A percentile compares a stretch with the other conserved stretches of the same genome.
Conservation (phyloP, 2,797 vertebrate genomes). For the Natrix natrix region DNA sequence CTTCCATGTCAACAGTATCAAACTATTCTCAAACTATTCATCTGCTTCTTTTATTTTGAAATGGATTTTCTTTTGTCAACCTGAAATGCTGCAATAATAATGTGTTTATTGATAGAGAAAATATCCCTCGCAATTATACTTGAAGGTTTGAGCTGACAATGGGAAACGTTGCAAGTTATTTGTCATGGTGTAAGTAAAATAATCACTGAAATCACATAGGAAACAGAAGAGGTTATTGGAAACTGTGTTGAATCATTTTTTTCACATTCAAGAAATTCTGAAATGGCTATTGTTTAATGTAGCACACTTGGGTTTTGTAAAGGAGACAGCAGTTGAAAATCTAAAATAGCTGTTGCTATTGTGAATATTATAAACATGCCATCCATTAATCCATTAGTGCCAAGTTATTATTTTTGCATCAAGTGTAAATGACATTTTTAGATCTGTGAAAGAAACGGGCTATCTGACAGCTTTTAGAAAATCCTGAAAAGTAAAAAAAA, state of each 20-base stretch:
- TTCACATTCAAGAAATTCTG: slow-evolving; percentile 17
- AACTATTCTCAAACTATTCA: not conserved
- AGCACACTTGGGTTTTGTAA: not conserved
- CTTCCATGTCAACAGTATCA: not conserved
- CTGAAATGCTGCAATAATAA: slow-evolving; percentile 1
- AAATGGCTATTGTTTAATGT: slow-evolving; percentile 4
- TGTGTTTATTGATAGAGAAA: slow-evolving; percentile 23
- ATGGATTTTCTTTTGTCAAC: not conserved
- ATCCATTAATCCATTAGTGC: slow-evolving; percentile 4
- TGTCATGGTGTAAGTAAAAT: slow-evolving; percentile 24
- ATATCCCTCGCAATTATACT: slow-evolving; percentile 24
- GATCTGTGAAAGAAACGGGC: not conserved
- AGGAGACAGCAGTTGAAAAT: not conserved
- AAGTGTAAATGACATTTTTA: not conserved
- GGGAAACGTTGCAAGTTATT: not conserved
- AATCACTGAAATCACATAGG: slow-evolving; percentile 9
- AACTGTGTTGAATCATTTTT: not conserved
- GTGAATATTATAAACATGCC: not conserved
- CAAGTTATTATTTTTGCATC: not conserved
- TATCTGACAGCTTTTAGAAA: not conserved
- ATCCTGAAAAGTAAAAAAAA: not conserved
- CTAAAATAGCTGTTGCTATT: not conserved
- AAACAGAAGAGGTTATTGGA: slow-evolving; percentile 1
- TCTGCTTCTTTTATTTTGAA: not conserved
- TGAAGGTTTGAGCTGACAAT: slow-evolving; percentile 14